These are phyloP conservation scores for Nowickia ferox DNA, from an alignment of 2,888 invertebrate genomes.

Conservation along the genomic window DNA sequence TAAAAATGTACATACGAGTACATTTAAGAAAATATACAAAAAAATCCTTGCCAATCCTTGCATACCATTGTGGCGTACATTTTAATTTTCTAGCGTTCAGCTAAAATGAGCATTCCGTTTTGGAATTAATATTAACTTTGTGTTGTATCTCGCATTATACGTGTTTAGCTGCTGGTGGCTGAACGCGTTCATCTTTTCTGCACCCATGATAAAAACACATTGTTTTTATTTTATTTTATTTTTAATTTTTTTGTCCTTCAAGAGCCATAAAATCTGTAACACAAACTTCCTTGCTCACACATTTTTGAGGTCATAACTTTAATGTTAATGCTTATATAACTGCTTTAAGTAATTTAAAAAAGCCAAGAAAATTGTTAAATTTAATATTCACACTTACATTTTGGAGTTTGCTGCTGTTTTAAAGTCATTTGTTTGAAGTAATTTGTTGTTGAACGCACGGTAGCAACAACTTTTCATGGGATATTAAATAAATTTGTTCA, in stretches of 20 bases:
- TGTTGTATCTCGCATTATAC: slow-evolving; percentile 26
- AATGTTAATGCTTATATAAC: slow-evolving; percentile 11
- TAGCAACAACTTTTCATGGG: slow-evolving; percentile 9
- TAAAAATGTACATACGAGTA: no score
- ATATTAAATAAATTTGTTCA: slow-evolving; percentile 31
- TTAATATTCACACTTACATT: slow-evolving; percentile 13
- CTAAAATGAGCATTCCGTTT: slow-evolving; percentile 2
- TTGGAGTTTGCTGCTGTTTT: not conserved
- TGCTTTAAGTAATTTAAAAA: slow-evolving; percentile 27
- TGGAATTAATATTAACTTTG: slow-evolving; percentile 6
- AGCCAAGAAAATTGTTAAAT: not conserved
- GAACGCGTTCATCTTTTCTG: not conserved
- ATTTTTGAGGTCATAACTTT: slow-evolving; percentile 47
- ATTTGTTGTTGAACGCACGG: not conserved
- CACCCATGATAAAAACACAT: not conserved
- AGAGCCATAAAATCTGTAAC: slow-evolving; percentile 32
- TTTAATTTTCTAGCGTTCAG: not conserved
- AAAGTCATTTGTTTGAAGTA: slow-evolving; percentile 6
- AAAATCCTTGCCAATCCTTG: not conserved
- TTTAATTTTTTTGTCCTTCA: slow-evolving; percentile 19
- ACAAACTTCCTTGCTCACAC: not conserved
- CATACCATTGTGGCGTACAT: not conserved
- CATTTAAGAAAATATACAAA: no score
- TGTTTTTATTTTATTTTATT: not conserved
- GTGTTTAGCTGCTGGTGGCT: slow-evolving; percentile 26